Evolutionary conservation across 2,888 invertebrate species (phyloP), one percentile per base, ranked within the genome.

Genomic region (Chaitophorus viminalis): DNA sequence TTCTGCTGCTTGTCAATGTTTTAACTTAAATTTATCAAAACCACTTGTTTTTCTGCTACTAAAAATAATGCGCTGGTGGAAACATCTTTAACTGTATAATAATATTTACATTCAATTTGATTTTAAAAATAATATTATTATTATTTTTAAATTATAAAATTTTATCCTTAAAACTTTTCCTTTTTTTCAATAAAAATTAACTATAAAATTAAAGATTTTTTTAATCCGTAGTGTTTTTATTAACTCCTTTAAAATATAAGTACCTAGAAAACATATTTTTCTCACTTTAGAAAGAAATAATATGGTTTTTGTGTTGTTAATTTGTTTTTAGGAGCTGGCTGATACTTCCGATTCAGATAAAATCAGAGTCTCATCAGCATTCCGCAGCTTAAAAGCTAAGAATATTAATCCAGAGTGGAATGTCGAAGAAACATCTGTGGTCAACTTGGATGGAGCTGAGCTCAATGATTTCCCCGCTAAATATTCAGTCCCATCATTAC

Each of bases 401-500:
- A 72, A 54, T 54, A 81, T 52, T 31, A 60, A 31, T 65, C 39
- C 54, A 31, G 31, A 39, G 60, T 60, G n/a, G 74, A 74, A 52
- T n/a, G n/a, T 72, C n/a, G 88, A 89, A 31, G 83, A 88, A 33
- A 60, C 78, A 65, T 88, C 90, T 82, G 85, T 91, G 25, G 90
- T 90, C 29, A 74, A 74, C 31, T 91, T 94, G 90, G 94, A 94
- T 90, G 94, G 94, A 5, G 92, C 94, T 77, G 91, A 92, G 60
- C 91, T 94, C 82, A 94, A 94, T 8, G 95, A 95, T 91, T 92
- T 95, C 46, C 95, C 95, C 1, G 94, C 94, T 0, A 92, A 93
- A 81, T 95, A 95, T 91, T 92, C 92, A 46, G 93, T 94, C 29
- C 93, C 94, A 29, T 92, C 93, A 46, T 92, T 94, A 3, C 93